A percentile compares a stretch with the other conserved stretches of the same genome.
Evolutionary conservation across 2,797 vertebrate genomes (phyloP).

Genomic region (Syncerus caffer): DNA sequence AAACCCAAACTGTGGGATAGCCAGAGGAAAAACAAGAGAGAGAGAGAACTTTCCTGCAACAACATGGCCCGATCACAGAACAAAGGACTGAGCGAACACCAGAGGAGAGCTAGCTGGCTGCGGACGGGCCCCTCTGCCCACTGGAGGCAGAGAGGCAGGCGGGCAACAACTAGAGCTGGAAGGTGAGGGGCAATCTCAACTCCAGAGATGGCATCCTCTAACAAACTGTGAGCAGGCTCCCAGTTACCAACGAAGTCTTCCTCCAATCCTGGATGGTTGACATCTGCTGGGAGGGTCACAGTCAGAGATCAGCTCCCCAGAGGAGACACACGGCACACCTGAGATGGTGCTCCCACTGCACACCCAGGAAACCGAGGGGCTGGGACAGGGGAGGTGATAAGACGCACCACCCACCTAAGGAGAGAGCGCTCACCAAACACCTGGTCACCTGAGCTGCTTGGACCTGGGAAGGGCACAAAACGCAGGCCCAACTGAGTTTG

Average conservation of each 20-base stretch:
- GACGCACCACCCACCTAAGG: rapidly evolving
- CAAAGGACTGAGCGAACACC: neutral
- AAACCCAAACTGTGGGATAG: neutral
- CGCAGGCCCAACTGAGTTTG: neutral
- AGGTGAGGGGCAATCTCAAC: neutral
- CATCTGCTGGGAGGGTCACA: rapidly evolving
- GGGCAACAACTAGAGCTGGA: rapidly evolving
- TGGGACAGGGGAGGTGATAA: neutral
- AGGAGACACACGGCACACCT: neutral
- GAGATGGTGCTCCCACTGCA: rapidly evolving
- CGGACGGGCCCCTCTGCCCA: neutral
- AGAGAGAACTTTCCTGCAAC: neutral
- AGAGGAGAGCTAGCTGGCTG: neutral
- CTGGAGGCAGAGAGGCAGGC: neutral
- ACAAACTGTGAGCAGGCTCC: neutral
- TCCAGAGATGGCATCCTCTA: neutral
- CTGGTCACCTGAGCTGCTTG: rapidly evolving
- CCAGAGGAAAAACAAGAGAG: neutral
- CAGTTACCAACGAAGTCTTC: neutral
- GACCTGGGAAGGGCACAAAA: neutral
- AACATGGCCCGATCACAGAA: neutral
- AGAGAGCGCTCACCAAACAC: neutral
- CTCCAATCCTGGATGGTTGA: neutral
- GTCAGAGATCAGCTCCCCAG: neutral
- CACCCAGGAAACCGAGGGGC: neutral